Evolutionary conservation across 1,140 invertebrate genomes (phyloP), one percentile per base, ranked within the genome.

Genomic region (Ptiloglossa arizonensis): DNA sequence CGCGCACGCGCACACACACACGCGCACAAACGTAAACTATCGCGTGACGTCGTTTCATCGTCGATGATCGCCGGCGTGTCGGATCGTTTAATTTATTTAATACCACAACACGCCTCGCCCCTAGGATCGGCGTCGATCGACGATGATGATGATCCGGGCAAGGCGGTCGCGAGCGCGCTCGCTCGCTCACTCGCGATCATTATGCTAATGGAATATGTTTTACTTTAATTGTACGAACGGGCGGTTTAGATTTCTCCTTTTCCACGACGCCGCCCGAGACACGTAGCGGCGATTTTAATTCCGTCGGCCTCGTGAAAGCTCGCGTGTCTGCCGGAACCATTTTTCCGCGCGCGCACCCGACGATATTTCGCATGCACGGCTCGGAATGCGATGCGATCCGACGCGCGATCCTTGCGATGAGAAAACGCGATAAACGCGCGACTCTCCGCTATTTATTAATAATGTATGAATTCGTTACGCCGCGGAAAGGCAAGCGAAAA

Each of bases 271-370:
- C 59, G n/a, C 27, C 19, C 56, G 44, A 6, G 68, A 29, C 67
- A 57, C 50, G 66, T 38, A 24, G 11, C 19, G 22, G 69, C 44
- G 50, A 50, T 50, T 24, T 29, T 46, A n/a, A 24, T 52, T 63
- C 69, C 22, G 22, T n/a, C 50, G 62, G 22, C 15, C 56, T 38
- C 41, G 80, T 81, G 79, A 82, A 82, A 82, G 80, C 80, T 75
- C 52, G 59, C 56, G 63, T 67, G 50, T 38, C 68, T 50, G 71
- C 48, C 35, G 56, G 62, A 68, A 60, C 68, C 46, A 57, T 56
- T 76, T 74, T 73, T 68, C 79, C 57, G 56, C 63, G 17, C 54
- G 44, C 46, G 24, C 41, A 32, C 29, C 29, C 70, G 57, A 54
- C 52, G 59, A 63, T 73, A 73, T 63, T 73, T 73, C 70, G 70